phyloP scores from a whole-genome alignment of 2,113 vertebrate genomes.

The Xenotilapia flavipinnis region DNA sequence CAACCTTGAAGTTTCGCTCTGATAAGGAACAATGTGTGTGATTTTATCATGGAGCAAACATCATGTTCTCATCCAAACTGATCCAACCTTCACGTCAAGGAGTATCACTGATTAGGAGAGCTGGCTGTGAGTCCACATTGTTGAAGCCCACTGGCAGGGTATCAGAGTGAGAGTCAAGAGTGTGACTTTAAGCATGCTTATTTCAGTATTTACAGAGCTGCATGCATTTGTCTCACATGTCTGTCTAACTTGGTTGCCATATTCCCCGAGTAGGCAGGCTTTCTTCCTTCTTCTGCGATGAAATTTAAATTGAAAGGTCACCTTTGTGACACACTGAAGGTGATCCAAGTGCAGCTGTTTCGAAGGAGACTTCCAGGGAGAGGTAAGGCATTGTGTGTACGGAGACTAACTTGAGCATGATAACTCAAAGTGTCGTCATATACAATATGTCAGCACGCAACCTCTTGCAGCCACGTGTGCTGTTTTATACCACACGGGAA shows the following conservation, averaged over 20 bases:
- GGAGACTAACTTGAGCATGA: background rate
- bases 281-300: background rate
- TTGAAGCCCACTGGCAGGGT: background rate
- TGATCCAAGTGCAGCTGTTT: background rate
- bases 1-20: background rate
- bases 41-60: background rate
- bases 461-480: background rate
- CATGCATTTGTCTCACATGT: background rate
- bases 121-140: background rate
- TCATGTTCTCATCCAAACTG: background rate
- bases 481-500: background rate
- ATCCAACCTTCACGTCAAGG: background rate
- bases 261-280: background rate
- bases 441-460: background rate
- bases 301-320: background rate
- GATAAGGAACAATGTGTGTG: background rate
- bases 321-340: background rate
- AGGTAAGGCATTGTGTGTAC: background rate
- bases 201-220: background rate
- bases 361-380: background rate
- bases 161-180: background rate
- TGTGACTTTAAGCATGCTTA: background rate
- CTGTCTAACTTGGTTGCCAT: background rate
- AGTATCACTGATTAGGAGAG: background rate
- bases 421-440: background rate